Base-by-base conservation (phyloP, 2,797 vertebrate species). In the Tiaroga cobitis region DNA sequence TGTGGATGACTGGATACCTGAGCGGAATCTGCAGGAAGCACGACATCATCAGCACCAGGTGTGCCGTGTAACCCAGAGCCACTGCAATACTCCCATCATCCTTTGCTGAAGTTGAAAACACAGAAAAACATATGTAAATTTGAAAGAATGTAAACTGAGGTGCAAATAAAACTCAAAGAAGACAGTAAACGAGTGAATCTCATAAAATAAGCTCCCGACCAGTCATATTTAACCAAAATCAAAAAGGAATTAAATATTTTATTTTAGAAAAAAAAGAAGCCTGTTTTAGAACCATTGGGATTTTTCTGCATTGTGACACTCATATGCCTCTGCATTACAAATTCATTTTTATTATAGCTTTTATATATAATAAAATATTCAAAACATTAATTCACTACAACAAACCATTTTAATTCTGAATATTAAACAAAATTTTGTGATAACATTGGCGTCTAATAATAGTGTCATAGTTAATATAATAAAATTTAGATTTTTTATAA, bases 21-120 rank as follows among this genome's bases (percentile, higher is more conserved):
- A 99, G 96, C 80, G 98, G 98, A 89, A 99, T 95, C 96, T 99
- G 97, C 56, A 99, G 95, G 95, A 99, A 99, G 96, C 95, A 97
- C 73, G 98, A 98, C 87, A 99, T 97, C 98, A 98, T 99, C 89
- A 98, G 96, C 89, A 99, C 97, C 94, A 99, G 93, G 93, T 99
- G 98, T 63, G 98, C 96, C 0, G 98, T 99, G 91, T 99, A 99
- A 92, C 98, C 98, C 91, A 99, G 95, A 88, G 98, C 98, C 59
- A 99, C 98, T 0, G 98, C 97, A 70, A 99, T 95, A 89, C 96
- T 99, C 90, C 98, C 97, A 41, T 99, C 98, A 89, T 99, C 98
- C 93, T 96, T 99, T 83, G 96, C 98, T 99, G 95, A 68, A 82
- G 26, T 82, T 5, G 13, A 81, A 85, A 29, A 78, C 34, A 82